These are phyloP conservation scores for Eurypyga helias DNA, from an alignment of 2,113 vertebrate genomes.

Conservation along the genomic window DNA sequence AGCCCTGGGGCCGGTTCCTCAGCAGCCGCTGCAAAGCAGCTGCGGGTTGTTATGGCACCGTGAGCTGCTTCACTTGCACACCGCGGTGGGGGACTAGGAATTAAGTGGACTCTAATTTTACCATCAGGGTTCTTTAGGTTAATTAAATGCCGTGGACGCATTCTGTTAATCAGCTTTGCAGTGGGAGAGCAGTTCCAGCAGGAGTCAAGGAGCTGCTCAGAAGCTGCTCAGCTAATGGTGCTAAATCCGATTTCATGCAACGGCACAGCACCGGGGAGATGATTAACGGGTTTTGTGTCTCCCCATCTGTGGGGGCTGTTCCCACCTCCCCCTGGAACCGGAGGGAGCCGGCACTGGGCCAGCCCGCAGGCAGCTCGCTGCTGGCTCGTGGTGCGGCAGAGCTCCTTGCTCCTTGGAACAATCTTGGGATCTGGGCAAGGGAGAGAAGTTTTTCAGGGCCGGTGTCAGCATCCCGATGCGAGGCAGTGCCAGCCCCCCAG, in stretches of 20 bases:
- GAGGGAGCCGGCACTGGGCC: not conserved
- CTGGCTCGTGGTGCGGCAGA: fast-evolving
- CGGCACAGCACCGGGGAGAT: fast-evolving
- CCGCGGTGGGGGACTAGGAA: not conserved
- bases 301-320: not conserved
- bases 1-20: fast-evolving
- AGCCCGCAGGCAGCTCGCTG: fast-evolving
- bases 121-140: constrained; percentile 43
- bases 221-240: not conserved
- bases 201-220: not conserved
- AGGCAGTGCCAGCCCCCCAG: not conserved
- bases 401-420: not conserved
- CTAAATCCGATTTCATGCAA: constrained; percentile 22
- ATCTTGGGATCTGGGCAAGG: not conserved
- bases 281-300: not conserved
- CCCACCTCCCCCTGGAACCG: not conserved
- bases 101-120: constrained; percentile 45
- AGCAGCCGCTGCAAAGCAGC: fast-evolving
- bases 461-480: not conserved
- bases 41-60: fast-evolving
- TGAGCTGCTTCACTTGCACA: not conserved
- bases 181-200: not conserved
- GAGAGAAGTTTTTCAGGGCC: not conserved
- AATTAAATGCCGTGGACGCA: constrained; percentile 26
- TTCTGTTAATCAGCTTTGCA: constrained; percentile 41